Conservation (phyloP, 2,113 vertebrate genomes). For the Calyptomena viridis region DNA sequence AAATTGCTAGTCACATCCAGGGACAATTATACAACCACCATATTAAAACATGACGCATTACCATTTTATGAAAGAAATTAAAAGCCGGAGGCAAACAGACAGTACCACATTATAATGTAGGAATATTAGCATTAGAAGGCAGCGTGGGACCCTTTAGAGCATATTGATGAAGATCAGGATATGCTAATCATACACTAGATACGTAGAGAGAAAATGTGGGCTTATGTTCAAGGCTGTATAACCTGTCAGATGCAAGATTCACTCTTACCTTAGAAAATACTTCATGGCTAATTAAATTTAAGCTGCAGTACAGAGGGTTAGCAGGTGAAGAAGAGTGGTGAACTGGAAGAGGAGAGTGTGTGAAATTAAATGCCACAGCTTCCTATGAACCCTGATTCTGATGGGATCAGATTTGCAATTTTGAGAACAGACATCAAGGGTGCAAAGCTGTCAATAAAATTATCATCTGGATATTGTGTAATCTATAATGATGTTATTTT, state of each 20-base stretch:
- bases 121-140: not conserved
- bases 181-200: not conserved
- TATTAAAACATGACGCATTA: not conserved
- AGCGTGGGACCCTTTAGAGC: not conserved
- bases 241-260: not conserved
- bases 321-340: not conserved
- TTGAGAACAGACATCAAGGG: not conserved
- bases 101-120: not conserved
- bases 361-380: constrained; percentile 1
- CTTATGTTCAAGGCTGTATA: not conserved
- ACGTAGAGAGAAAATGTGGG: not conserved
- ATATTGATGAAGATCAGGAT: constrained; percentile 2
- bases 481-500: not conserved
- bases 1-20: not conserved
- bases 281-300: constrained; percentile 6
- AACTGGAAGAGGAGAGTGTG: not conserved
- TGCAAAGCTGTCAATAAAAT: not conserved
- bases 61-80: constrained; percentile 21
- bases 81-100: constrained; percentile 21
- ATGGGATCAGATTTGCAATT: not conserved
- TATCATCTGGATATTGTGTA: not conserved
- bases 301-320: not conserved
- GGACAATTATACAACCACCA: not conserved
- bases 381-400: not conserved
- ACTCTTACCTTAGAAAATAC: not conserved